These are phyloP conservation scores for Anastatus disparis DNA, from an alignment of 1,140 invertebrate species.

Conservation along the genomic window DNA sequence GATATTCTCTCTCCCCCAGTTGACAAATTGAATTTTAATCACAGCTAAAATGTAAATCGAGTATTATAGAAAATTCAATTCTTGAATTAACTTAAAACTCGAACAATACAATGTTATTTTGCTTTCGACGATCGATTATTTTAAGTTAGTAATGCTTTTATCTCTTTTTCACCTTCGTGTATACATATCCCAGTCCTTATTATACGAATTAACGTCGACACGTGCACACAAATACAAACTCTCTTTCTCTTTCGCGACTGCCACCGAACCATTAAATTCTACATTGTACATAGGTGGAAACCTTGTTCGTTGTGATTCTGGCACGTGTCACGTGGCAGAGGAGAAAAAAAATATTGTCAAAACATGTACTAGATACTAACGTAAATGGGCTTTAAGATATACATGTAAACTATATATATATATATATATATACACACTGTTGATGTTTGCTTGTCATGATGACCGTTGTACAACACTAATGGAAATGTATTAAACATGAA, in stretches of 20 bases:
- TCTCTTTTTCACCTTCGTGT: not conserved
- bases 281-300: not conserved
- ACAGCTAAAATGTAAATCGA: slow-evolving; percentile 18
- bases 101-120: not conserved
- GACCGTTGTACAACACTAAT: too few relatives aligned
- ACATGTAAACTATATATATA: not conserved
- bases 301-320: not conserved
- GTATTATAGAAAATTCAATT: slow-evolving; percentile 16
- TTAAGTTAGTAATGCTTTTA: not conserved
- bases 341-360: slow-evolving; percentile 5
- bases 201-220: slow-evolving; percentile 29
- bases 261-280: not conserved
- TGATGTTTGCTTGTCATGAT: too few relatives aligned
- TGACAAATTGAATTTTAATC: slow-evolving; percentile 24
- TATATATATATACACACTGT: not conserved
- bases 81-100: slow-evolving; percentile 31
- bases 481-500: too few relatives aligned
- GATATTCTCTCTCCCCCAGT: too few relatives aligned
- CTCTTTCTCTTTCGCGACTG: too few relatives aligned
- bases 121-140: slow-evolving; percentile 7
- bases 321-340: not conserved
- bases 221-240: too few relatives aligned
- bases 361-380: not conserved
- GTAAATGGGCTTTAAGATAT: not conserved
- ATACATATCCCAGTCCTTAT: slow-evolving; percentile 8